Evolutionary conservation across 2,888 invertebrate species (phyloP).

Genomic region (Platerodrilus igneus): DNA sequence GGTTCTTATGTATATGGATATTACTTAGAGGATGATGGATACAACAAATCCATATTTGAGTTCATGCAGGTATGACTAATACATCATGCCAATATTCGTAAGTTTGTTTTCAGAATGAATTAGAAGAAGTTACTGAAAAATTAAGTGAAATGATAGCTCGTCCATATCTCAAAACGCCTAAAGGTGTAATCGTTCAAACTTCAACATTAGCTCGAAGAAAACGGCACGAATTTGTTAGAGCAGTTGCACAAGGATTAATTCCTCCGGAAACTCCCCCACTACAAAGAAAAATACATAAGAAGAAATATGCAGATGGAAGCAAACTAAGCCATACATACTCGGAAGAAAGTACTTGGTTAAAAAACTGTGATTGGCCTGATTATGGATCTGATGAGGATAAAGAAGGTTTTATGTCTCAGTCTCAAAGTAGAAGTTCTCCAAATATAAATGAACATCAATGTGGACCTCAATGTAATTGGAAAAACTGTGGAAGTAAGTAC

Average conservation of each 20-base stretch:
- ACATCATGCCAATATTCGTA: constrained; percentile 2
- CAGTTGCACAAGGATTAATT: constrained; percentile 54
- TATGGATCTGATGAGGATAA: constrained; percentile 53
- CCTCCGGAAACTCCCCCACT: constrained; percentile 60
- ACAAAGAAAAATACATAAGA: constrained; percentile 49
- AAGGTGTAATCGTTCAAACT: constrained; percentile 58
- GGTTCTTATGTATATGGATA: constrained; percentile 67
- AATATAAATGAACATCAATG: constrained; percentile 51
- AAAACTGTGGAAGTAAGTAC: constrained; percentile 42
- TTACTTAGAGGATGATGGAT: constrained; percentile 60
- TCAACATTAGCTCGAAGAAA: constrained; percentile 57
- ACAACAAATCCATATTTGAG: constrained; percentile 63
- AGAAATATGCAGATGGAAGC: constrained; percentile 49
- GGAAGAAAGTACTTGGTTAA: constrained; percentile 49
- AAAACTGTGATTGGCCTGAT: constrained; percentile 60
- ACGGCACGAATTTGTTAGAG: constrained; percentile 59
- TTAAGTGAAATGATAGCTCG: constrained; percentile 62
- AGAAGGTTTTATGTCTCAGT: constrained; percentile 36
- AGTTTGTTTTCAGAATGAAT: constrained; percentile 52
- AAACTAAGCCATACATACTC: constrained; percentile 27
- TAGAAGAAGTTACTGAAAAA: constrained; percentile 62
- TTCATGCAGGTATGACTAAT: constrained; percentile 57
- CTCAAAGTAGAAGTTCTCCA: constrained; percentile 34
- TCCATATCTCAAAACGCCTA: constrained; percentile 59
- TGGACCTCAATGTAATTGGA: constrained; percentile 49